Conservation (phyloP, 37 sponge, comb jelly and placozoan genomes). For the Halisarca cf. caerulea region DNA sequence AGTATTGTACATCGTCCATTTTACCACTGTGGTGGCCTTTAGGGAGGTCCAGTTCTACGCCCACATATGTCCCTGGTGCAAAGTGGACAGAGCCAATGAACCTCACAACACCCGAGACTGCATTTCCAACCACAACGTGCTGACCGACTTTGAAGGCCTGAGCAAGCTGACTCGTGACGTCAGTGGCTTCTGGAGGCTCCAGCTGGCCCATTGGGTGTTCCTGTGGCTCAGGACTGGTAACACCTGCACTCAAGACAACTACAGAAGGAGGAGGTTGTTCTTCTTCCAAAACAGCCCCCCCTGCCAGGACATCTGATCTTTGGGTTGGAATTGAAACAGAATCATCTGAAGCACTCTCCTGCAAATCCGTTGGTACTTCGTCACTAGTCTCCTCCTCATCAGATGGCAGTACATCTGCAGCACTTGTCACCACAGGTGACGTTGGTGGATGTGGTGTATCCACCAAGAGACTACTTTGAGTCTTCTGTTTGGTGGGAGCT, state of each 20-base stretch:
- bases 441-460: too few relatives aligned
- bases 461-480: not conserved
- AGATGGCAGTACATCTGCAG: not conserved
- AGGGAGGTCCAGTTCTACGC: constrained; percentile 49
- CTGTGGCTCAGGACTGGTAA: not conserved
- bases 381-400: not conserved
- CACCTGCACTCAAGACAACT: not conserved
- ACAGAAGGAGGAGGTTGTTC: not conserved
- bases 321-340: not conserved
- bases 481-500: too few relatives aligned
- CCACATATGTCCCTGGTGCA: constrained; percentile 58
- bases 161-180: constrained; percentile 9
- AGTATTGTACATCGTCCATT: constrained; percentile 54
- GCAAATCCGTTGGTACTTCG: not conserved
- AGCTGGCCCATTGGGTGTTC: not conserved
- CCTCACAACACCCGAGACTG: constrained; percentile 43
- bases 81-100: constrained; percentile 63
- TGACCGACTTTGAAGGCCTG: constrained; percentile 29
- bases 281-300: not conserved
- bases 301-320: not conserved
- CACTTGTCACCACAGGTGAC: too few relatives aligned
- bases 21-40: constrained; percentile 64
- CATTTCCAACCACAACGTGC: constrained; percentile 49
- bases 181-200: constrained; percentile 7
- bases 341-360: not conserved